These are phyloP conservation scores for Indri indri DNA, from an alignment of 2,113 vertebrate species.

Conservation along the genomic window DNA sequence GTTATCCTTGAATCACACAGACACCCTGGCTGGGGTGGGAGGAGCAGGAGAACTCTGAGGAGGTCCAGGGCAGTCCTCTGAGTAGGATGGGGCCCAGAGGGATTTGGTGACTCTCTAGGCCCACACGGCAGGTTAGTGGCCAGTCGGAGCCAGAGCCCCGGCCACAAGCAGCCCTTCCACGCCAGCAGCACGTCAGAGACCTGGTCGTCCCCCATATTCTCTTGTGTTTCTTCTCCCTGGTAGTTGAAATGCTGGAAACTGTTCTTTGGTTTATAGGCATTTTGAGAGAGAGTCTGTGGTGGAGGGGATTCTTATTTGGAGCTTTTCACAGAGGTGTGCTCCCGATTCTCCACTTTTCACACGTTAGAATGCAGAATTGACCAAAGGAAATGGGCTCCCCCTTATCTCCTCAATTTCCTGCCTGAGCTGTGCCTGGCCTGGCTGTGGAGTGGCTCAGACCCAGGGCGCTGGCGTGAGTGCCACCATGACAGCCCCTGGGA, in stretches of 20 bases:
- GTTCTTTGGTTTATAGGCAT: neutral
- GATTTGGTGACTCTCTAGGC: neutral
- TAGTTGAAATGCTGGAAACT: neutral
- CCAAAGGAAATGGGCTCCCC: neutral
- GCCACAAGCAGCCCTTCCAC: neutral
- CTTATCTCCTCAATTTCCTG: neutral
- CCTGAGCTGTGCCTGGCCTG: neutral
- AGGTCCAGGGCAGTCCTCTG: neutral
- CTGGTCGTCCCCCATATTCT: accelerated
- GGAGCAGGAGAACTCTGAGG: neutral
- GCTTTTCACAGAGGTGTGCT: neutral
- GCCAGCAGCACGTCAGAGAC: accelerated
- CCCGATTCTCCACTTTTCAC: neutral
- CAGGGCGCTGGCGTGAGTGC: neutral
- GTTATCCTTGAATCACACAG: neutral
- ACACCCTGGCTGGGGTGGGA: neutral
- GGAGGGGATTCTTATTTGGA: neutral
- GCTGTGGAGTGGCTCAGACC: neutral
- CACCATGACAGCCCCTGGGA: neutral
- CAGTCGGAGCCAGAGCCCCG: accelerated
- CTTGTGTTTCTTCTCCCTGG: neutral
- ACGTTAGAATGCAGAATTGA: neutral
- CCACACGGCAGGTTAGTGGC: accelerated
- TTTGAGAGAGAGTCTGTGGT: neutral
- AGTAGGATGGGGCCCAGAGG: neutral